Evolutionary conservation across 2,888 invertebrate species (phyloP).

Genomic region (Patella pellucida): DNA sequence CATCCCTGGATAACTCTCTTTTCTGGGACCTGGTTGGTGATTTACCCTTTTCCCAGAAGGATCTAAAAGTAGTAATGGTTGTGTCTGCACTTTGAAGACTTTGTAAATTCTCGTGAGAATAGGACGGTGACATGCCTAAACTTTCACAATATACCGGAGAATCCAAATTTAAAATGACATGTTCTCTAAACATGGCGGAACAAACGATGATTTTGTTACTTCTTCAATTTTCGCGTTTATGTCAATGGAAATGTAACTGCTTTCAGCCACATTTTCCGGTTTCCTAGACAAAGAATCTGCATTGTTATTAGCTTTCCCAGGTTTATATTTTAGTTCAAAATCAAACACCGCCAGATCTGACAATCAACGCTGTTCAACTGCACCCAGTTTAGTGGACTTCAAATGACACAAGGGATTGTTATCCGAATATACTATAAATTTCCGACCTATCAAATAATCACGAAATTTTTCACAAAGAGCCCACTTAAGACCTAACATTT

Average conservation of each 20-base stretch:
- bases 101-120: too few species aligned
- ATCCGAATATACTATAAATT: slow-evolving; percentile 21
- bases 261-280: not conserved
- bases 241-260: not conserved
- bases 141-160: too few species aligned
- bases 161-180: too few species aligned
- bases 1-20: too few species aligned
- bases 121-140: too few species aligned
- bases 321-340: slow-evolving; percentile 16
- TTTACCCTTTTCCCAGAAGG: too few species aligned
- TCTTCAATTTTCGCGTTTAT: not conserved
- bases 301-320: slow-evolving; percentile 18
- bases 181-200: too few species aligned
- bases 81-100: not conserved
- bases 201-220: not conserved
- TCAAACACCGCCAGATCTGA: slow-evolving; percentile 26
- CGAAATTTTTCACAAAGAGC: slow-evolving; percentile 29
- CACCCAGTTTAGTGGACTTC: slow-evolving; percentile 18
- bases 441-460: slow-evolving; percentile 24
- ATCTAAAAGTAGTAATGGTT: too few species aligned
- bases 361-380: slow-evolving; percentile 27
- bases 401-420: slow-evolving; percentile 26
- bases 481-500: too few species aligned
- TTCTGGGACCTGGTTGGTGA: not conserved
- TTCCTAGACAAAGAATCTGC: slow-evolving; percentile 24